Conservation (phyloP, 2,888 invertebrate genomes). For the Epinotia brunnichana region DNA sequence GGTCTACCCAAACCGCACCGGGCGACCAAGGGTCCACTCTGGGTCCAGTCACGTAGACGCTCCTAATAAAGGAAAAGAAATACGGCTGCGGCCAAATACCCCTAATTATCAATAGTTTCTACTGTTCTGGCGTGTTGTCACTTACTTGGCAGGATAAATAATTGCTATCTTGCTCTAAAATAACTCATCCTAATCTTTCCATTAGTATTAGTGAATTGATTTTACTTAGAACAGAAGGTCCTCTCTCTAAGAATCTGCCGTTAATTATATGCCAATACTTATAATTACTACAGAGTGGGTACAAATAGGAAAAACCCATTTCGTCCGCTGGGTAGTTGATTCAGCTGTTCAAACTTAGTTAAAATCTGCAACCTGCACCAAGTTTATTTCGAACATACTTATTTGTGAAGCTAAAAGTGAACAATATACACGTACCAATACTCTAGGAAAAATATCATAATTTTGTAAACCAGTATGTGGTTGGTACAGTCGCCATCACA, state of each 20-base stretch:
- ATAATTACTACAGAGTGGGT: not conserved
- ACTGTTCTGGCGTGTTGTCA: not conserved
- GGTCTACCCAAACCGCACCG: not conserved
- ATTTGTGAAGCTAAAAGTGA: not conserved
- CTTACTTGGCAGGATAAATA: not conserved
- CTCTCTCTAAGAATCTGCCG: no score
- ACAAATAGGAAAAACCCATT: not conserved
- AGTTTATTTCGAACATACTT: not conserved
- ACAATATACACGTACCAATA: not conserved
- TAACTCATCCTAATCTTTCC: no score
- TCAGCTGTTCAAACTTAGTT: not conserved
- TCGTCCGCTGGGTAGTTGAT: not conserved
- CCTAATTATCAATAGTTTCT: conserved; percentile 6
- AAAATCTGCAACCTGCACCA: not conserved
- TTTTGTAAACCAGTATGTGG: not conserved
- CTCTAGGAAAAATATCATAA: not conserved
- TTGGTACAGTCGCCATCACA: no score
- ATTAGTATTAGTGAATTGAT: no score
- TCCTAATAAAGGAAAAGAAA: conserved; percentile 29
- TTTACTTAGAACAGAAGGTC: no score
- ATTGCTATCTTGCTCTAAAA: no score
- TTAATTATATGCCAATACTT: not conserved
- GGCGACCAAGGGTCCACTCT: conserved; percentile 3
- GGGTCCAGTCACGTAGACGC: conserved; percentile 16
- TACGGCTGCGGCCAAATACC: not conserved